Base-by-base conservation (phyloP, 92 coral and sea anemone species). In the Zoanthus solanderi region DNA sequence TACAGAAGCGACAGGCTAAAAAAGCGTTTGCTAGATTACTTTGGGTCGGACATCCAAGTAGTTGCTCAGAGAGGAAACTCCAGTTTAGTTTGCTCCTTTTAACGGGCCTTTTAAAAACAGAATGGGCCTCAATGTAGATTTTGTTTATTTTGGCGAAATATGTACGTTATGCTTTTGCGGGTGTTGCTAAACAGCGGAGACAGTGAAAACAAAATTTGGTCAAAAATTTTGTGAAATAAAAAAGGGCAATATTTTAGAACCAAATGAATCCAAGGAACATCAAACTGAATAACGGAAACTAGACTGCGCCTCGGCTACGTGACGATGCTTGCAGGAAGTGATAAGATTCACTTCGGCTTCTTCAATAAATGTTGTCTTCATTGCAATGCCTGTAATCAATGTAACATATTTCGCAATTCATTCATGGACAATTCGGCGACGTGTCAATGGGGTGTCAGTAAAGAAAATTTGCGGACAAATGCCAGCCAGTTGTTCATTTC, bases 121-220 rank as follows among this genome's bases (percentile, higher is more conserved):
- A 30, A 28, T 69, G 75, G 75, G 42, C 75, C 46, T 29, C 75
- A 28, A 69, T 69, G 42, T 23, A 28, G 75, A 69, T 69, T 69
- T 69, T 69, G 46, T 12, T 30, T 69, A 30, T 69, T 69, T 29
- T 69, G 46, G 13, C 34, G 29, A 68, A 68, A 68, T 30, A 69
- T 30, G 45, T 69, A 69, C 75, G 45, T 69, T 3, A 28, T 69
- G 75, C 75, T 28, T 69, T 6, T 69, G 47, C 45, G 14, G 72
- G 72, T 67, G 72, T 67, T 67, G 72, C 72, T 67, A 67, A 67
- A 67, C 72, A 67, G 72, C 72, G 72, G 31, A 67, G 61, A 67
- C 72, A 67, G 34, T 67, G 9, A 67, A 67, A 67, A 67, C 31
- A 18, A 67, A 67, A 67, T 9, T 18, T 67, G 31, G 72, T 69